Evolutionary conservation across 2,113 vertebrate genomes (phyloP), one percentile per base, ranked within the genome.

Genomic region (Oophaga pumilio): DNA sequence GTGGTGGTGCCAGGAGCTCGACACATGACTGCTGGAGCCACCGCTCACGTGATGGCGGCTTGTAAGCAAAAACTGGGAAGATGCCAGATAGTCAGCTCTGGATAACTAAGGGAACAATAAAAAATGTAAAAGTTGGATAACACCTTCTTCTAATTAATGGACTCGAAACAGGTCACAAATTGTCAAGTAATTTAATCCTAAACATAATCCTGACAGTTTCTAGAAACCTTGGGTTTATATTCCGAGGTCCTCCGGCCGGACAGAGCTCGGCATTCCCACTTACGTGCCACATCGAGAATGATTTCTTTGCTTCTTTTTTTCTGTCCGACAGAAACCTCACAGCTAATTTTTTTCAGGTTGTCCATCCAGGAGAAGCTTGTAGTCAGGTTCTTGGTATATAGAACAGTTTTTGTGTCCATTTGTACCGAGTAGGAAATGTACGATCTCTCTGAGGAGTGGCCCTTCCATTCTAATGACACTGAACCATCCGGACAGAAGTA

Each of bases 341-440:
- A 96, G 66, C 53, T 4, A 76, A 96, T 73, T 0, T 9, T 89
- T 43, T 76, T 92, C 71, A 85, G 74, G 0, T 96, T 91, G n/a
- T 96, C 93, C 89, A 83, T 88, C 95, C 95, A 95, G 73, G 93
- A 91, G 43, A 93, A 89, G 56, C 89, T 20, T 10, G 85, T 89
- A 50, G 52, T 90, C 60, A 96, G 92, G 24, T 1, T 91, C 52
- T 90, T 9, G 18, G 0, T 5, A 2, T 15, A 86, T n/a, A 20
- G 0, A 0, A 89, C 59, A 0, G 85, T 33, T 0, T 22, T 1
- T 0, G 93, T 90, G 57, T 93, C 92, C 62, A 94, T 11, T 26
- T 82, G 91, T 10, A 91, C 2, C 0, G 0, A 0, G 0, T 0
- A 0, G 15, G 90, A 87, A 26, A 87, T 76, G 0, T 4, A 0